Evolutionary conservation across 2,113 vertebrate species (phyloP).

Genomic region (Neoarius graeffei): DNA sequence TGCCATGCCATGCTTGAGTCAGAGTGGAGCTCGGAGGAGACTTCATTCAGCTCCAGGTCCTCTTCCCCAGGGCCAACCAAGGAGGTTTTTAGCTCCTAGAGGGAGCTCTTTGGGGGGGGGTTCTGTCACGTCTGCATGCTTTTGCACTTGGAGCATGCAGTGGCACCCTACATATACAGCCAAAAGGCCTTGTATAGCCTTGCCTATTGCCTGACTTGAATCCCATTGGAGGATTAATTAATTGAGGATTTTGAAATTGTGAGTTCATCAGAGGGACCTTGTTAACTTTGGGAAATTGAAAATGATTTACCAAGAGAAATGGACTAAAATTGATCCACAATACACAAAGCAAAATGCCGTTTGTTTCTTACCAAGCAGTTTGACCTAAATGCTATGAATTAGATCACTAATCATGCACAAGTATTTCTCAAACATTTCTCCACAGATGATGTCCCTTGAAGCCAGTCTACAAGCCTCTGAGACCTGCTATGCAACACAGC

Average conservation of each 20-base stretch:
- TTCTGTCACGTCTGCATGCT: too few species aligned
- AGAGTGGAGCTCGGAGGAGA: too few species aligned
- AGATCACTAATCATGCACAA: not conserved
- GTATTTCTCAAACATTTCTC: not conserved
- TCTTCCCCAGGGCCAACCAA: too few species aligned
- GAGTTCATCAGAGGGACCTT: not conserved
- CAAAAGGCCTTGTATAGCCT: not conserved
- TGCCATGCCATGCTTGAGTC: too few species aligned
- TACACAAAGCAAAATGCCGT: not conserved
- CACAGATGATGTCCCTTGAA: conserved; percentile 79
- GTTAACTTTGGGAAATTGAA: not conserved
- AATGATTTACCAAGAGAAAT: not conserved
- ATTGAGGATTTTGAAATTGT: not conserved
- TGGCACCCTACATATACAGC: too few species aligned
- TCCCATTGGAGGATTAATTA: not conserved
- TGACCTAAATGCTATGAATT: not conserved
- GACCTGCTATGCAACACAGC: conserved; percentile 73
- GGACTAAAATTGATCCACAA: not conserved
- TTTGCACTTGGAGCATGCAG: too few species aligned
- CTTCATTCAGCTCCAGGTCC: too few species aligned
- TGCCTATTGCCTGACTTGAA: not conserved
- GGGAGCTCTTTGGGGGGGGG: too few species aligned
- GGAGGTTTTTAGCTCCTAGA: too few species aligned
- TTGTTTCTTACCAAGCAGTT: not conserved
- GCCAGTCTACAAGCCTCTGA: conserved; percentile 78